phyloP scores from a whole-genome alignment of 2,888 invertebrate genomes.

The Synergus umbraculus region DNA sequence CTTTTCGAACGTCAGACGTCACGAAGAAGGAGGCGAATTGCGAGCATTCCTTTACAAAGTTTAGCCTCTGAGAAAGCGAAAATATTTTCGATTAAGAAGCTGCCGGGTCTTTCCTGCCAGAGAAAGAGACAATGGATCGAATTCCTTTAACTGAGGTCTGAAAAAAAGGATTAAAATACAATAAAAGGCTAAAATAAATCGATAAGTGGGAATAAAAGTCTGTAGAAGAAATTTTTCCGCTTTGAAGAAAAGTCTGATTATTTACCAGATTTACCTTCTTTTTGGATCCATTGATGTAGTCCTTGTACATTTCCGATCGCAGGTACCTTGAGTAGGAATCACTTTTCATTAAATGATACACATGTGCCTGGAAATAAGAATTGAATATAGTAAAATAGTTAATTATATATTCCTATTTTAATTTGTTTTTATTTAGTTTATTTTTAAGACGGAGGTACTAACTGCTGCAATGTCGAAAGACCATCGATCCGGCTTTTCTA shows the following conservation, averaged over 20 bases:
- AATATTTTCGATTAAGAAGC: conserved; percentile 67
- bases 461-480: conserved; percentile 99
- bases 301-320: conserved; percentile 99
- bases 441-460: conserved; percentile 65
- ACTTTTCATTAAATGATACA: conserved; percentile 99
- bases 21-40: conserved; percentile 31
- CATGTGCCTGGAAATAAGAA: conserved; percentile 88
- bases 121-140: conserved; percentile 90
- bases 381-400: conserved; percentile 42
- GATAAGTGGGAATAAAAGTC: conserved; percentile 47
- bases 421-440: background rate
- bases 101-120: conserved; percentile 84
- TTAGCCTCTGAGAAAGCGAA: conserved; percentile 37
- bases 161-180: conserved; percentile 69
- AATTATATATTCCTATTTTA: background rate
- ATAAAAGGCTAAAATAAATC: conserved; percentile 31
- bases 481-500: conserved; percentile 92
- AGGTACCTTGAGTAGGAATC: conserved; percentile 99
- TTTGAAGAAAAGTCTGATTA: conserved; percentile 17
- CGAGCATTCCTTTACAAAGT: conserved; percentile 33
- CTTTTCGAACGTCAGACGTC: conserved; percentile 19
- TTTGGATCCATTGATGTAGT: conserved; percentile 95
- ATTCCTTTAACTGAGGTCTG: conserved; percentile 93
- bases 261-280: conserved; percentile 87
- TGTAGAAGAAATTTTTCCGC: too few relatives aligned